Percentiles rank a stretch among this genome's conserved stretches.
These are phyloP conservation scores for Paramacrobiotus metropolitanus DNA, from an alignment of 1,140 invertebrate species.

Conservation along the genomic window DNA sequence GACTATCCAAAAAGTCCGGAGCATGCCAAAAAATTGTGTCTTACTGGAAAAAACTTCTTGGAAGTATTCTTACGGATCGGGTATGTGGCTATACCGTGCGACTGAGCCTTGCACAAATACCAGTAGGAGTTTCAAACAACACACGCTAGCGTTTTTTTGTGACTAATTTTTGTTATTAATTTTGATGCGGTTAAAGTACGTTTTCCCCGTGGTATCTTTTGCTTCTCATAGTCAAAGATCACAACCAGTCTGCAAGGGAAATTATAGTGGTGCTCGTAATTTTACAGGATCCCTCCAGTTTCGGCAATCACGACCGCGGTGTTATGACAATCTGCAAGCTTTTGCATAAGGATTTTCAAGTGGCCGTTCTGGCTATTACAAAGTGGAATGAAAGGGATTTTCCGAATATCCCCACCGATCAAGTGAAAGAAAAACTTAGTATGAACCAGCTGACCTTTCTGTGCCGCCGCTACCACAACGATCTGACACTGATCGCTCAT, in stretches of 20 bases:
- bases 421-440: background rate
- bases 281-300: constrained; percentile 2
- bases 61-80: background rate
- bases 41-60: constrained; percentile 1
- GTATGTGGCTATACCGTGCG: background rate
- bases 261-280: no score
- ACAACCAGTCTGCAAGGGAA: no score
- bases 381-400: background rate
- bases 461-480: constrained; percentile 3
- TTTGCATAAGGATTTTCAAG: background rate
- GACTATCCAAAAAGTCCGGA: constrained; percentile 1
- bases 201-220: no score
- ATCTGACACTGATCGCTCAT: background rate
- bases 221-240: no score
- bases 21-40: constrained; percentile 4
- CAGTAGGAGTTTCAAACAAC: no score
- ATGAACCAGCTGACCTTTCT: constrained; percentile 5
- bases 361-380: background rate
- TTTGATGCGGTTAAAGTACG: no score
- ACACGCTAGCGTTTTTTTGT: no score
- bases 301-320: constrained; percentile 2
- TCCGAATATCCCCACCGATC: background rate
- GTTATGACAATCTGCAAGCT: constrained; percentile 5
- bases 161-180: no score
- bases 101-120: no score